Conservation (phyloP, 92 coral and sea anemone genomes). For the Phymanthus crucifer region DNA sequence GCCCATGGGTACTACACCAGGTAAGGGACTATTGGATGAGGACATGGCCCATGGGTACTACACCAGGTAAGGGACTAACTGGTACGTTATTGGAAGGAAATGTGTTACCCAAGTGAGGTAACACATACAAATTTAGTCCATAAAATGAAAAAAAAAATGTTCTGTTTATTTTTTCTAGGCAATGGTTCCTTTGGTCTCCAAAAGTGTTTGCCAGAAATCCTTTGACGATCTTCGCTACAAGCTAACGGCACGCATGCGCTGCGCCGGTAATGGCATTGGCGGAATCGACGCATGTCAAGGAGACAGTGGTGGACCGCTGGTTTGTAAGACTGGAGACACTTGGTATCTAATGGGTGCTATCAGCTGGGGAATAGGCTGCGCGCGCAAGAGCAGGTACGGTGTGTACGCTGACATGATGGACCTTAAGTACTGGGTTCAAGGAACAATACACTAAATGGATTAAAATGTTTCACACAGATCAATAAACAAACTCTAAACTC, state of each 20-base stretch:
- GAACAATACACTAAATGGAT: constrained; percentile 50
- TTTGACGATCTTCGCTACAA: constrained; percentile 72
- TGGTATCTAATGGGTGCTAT: constrained; percentile 81
- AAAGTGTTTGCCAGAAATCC: constrained; percentile 56
- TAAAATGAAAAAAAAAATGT: background rate
- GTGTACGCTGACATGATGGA: constrained; percentile 89
- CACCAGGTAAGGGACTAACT: constrained; percentile 28
- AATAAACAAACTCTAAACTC: too few species aligned
- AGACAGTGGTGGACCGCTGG: constrained; percentile 91
- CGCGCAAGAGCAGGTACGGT: constrained; percentile 85
- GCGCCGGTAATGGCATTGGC: constrained; percentile 77
- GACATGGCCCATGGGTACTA: constrained; percentile 62
- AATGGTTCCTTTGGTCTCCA: constrained; percentile 69
- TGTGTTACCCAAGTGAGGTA: background rate
- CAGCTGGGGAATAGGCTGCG: constrained; percentile 94
- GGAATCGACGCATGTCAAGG: constrained; percentile 91
- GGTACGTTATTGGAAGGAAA: constrained; percentile 3
- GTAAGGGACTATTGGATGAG: constrained; percentile 47
- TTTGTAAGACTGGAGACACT: constrained; percentile 54
- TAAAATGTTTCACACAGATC: too few species aligned
- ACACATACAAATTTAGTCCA: background rate
- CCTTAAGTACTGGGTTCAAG: constrained; percentile 82
- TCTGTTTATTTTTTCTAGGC: constrained; percentile 24
- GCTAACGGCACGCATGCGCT: constrained; percentile 80
- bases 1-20: background rate